Evolutionary conservation across 2,888 invertebrate genomes (phyloP).

Genomic region (Scaptomyza reducta): DNA sequence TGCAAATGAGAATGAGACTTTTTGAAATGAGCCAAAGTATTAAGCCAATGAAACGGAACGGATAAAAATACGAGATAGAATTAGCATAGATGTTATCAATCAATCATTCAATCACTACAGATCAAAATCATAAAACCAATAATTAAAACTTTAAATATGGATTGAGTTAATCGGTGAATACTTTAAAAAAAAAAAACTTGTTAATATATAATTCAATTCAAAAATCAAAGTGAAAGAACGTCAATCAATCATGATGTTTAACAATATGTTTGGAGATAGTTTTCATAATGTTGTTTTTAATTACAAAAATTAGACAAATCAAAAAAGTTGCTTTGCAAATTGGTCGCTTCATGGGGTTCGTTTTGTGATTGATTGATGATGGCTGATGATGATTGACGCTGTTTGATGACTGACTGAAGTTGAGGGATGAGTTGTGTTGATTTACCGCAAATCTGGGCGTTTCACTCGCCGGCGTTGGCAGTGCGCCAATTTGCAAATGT

Average conservation of each 20-base stretch:
- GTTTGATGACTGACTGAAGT: conserved; percentile 36
- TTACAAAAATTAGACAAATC: too few relatives aligned
- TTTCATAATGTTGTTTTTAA: neutral
- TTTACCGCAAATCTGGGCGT: conserved; percentile 85
- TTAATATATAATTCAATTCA: too few relatives aligned
- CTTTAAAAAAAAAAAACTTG: neutral
- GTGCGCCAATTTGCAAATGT: conserved; percentile 84
- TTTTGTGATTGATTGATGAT: conserved; percentile 14
- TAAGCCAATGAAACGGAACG: conserved; percentile 27
- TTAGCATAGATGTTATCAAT: neutral
- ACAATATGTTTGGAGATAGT: neutral
- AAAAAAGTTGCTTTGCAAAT: neutral
- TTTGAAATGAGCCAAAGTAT: conserved; percentile 51
- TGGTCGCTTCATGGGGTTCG: neutral
- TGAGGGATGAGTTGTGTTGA: conserved; percentile 68
- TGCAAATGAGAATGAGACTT: conserved; percentile 34
- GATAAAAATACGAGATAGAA: neutral
- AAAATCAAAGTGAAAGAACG: neutral
- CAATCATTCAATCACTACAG: neutral
- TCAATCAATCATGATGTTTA: neutral
- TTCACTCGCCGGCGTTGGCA: conserved; percentile 85
- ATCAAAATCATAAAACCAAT: neutral
- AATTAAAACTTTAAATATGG: neutral
- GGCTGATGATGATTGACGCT: conserved; percentile 18
- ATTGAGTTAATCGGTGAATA: neutral